Conservation (phyloP, 2,888 invertebrate species). For the Noctua comes region DNA sequence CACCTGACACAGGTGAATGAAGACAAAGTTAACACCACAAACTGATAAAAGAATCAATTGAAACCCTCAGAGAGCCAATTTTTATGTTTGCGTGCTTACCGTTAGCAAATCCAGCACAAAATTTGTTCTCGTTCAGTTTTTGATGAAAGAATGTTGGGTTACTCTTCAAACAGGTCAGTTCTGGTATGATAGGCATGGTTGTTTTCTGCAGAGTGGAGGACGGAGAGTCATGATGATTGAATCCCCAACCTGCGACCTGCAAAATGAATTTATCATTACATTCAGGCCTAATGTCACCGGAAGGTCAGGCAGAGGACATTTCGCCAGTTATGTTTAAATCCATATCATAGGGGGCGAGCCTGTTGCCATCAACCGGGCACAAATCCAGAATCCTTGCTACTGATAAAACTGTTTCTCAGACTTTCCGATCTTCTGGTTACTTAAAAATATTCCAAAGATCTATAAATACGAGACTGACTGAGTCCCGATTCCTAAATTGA, state of each 20-base stretch:
- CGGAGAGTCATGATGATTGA: slow-evolving; percentile 72
- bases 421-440: too few relatives aligned
- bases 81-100: slow-evolving; percentile 60
- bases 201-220: slow-evolving; percentile 69
- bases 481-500: not conserved
- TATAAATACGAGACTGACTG: not conserved
- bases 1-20: too few relatives aligned
- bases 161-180: slow-evolving; percentile 73
- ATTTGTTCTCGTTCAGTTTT: slow-evolving; percentile 69
- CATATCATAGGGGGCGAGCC: not conserved
- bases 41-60: too few relatives aligned
- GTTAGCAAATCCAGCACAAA: slow-evolving; percentile 76
- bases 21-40: too few relatives aligned
- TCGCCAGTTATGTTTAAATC: not conserved
- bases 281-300: not conserved
- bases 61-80: too few relatives aligned
- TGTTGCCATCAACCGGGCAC: not conserved
- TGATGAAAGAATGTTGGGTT: slow-evolving; percentile 72
- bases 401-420: not conserved
- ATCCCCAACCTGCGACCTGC: slow-evolving; percentile 82
- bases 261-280: not conserved
- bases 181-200: slow-evolving; percentile 74
- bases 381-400: not conserved
- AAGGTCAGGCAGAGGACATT: not conserved
- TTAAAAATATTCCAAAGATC: not conserved